phyloP scores from a whole-genome alignment of 37 sponge, comb jelly and placozoan species.

The Cliona cf. orientalis region DNA sequence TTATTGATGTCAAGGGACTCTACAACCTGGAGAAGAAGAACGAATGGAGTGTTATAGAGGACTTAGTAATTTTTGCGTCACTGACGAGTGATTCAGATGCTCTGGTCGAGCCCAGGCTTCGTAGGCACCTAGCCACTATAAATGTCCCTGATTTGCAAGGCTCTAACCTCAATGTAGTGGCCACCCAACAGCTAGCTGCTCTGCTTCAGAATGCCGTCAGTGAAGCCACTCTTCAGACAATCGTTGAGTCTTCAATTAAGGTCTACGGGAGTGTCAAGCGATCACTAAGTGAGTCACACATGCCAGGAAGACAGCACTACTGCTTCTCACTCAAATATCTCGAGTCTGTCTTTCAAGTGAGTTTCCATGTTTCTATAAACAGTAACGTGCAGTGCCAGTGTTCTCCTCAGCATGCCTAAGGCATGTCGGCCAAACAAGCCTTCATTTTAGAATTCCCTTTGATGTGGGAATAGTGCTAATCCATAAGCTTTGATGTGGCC shows the following conservation, averaged over 20 bases:
- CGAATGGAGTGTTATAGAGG: slow-evolving; percentile 76
- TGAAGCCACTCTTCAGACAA: background rate
- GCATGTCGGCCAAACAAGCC: no score
- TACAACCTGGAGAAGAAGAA: slow-evolving; percentile 76
- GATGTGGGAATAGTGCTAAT: no score
- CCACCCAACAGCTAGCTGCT: slow-evolving; percentile 13
- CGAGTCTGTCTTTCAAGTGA: slow-evolving; percentile 62
- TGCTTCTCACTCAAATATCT: slow-evolving; percentile 63
- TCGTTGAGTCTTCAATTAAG: slow-evolving; percentile 33
- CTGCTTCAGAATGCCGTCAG: background rate
- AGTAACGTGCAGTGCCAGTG: no score
- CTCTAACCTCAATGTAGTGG: background rate
- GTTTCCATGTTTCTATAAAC: no score
- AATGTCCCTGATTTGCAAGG: slow-evolving; percentile 23
- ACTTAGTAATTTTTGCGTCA: slow-evolving; percentile 67
- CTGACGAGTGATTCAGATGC: background rate
- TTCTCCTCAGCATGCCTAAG: no score
- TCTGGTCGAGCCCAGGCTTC: slow-evolving; percentile 15
- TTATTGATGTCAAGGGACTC: slow-evolving; percentile 71
- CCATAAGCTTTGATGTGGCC: no score
- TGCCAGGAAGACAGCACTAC: slow-evolving; percentile 79
- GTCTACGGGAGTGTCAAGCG: slow-evolving; percentile 35
- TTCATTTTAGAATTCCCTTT: no score
- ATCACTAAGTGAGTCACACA: slow-evolving; percentile 38
- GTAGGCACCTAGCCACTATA: slow-evolving; percentile 76